Evolutionary conservation across 2,888 invertebrate species (phyloP), one percentile per base, ranked within the genome.

Genomic region (Heliconius ethilla): DNA sequence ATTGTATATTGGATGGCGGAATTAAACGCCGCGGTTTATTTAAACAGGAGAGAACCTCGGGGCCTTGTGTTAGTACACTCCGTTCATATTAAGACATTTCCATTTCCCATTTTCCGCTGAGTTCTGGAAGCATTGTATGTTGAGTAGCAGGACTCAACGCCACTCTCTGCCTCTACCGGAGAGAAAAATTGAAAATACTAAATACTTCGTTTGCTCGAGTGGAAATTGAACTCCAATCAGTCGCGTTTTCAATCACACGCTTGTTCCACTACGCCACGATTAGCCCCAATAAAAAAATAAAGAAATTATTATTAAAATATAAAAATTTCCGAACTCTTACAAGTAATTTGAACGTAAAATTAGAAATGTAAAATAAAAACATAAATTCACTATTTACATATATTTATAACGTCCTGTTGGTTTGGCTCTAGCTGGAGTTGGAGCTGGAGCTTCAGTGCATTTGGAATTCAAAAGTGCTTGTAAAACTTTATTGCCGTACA

Each of bases 381-480:
- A 6, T 33, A 45, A n/a, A 59, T 55, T 33, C 15, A 13, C 7
- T 72, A 72, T 59, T 33, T 33, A 25, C 15, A 59, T 72, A 59
- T 72, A 59, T 25, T 33, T 59, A 72, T 72, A 37, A 9, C 72
- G 13, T 72, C 33, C 55, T n/a, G 29, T 29, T 72, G 33, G 55
- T 3, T 59, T 33, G 18, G 33, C 72, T 70, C 51, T 27, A 11
- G 40, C 9, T 25, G 63, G 2, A 29, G 18, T 18, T 45, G 40
- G 6, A 7, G 67, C 25, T 25, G 67, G 33, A 72, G 72, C 72
- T 59, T 33, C 59, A 33, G n/a, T 59, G 33, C 76, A 76, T 76
- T 76, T 76, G 70, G 70, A 70, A 70, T 76, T 76, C 76, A 70
- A 76, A 65, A 76, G 76, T 33, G 76, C 76, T 76, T 76, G 76